Conservation (phyloP, 53 echinoderm and acorn worm genomes). For the Temnopleurus reevesii region DNA sequence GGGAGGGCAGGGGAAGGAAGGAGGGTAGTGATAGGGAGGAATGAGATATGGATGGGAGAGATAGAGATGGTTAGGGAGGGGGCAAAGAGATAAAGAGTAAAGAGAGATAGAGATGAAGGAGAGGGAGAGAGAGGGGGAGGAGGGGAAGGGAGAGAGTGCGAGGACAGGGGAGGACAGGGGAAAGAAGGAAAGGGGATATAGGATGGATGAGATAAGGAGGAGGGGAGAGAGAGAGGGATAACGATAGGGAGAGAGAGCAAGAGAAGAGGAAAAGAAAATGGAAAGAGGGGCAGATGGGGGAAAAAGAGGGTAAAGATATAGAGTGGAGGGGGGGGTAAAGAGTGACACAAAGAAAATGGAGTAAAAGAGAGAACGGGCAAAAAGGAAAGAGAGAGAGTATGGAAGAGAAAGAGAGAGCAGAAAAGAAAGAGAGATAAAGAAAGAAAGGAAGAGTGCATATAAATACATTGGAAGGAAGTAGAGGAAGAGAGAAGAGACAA, state of each 20-base stretch:
- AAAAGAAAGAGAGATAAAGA: neutral
- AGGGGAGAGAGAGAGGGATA: neutral
- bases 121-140: neutral
- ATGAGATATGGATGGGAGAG: neutral
- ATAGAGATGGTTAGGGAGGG: neutral
- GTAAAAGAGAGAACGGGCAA: neutral
- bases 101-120: neutral
- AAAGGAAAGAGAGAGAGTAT: neutral
- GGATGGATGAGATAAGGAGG: neutral
- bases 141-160: neutral
- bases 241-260: neutral
- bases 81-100: neutral
- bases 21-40: neutral
- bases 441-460: too few species aligned
- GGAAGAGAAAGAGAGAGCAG: neutral
- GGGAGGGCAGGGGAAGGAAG: neutral
- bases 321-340: neutral
- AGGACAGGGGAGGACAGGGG: neutral
- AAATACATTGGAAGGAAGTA: too few species aligned
- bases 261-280: neutral
- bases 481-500: neutral
- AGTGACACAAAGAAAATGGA: neutral
- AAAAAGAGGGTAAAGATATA: neutral
- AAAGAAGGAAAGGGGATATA: neutral
- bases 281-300: neutral